Evolutionary conservation across 2,888 invertebrate species (phyloP).

Genomic region (Diarsia brunnea): DNA sequence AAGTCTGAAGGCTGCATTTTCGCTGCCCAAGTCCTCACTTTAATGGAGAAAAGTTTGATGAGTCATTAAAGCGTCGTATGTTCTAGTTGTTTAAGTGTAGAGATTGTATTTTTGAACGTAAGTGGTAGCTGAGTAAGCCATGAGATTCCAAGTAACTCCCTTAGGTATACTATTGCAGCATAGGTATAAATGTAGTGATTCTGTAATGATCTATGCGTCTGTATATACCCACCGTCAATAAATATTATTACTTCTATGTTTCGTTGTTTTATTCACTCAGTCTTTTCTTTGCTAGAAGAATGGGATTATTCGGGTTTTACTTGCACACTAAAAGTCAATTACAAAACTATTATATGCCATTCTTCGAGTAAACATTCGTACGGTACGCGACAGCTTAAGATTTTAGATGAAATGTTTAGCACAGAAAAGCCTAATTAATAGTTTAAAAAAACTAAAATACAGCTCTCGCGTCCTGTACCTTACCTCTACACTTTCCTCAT

Average conservation of each 20-base stretch:
- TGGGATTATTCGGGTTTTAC: neutral
- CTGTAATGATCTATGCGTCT: conserved; percentile 44
- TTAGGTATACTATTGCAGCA: conserved; percentile 42
- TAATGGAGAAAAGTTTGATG: conserved; percentile 88
- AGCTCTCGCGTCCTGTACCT: neutral
- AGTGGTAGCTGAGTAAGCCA: conserved; percentile 27
- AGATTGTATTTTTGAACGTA: conserved; percentile 23
- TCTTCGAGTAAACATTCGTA: conserved; percentile 4
- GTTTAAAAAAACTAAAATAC: neutral
- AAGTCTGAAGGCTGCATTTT: conserved; percentile 92
- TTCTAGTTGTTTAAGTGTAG: conserved; percentile 26
- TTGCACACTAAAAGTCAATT: neutral
- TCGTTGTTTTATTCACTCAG: conserved; percentile 40
- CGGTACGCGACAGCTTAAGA: conserved; percentile 1
- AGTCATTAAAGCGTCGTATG: conserved; percentile 5
- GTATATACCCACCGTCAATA: conserved; percentile 68
- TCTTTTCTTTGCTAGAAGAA: neutral
- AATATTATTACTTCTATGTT: conserved; percentile 42
- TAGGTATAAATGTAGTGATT: conserved; percentile 48
- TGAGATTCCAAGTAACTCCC: conserved; percentile 28
- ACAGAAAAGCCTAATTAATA: neutral
- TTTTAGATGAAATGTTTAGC: neutral
- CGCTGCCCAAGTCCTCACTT: conserved; percentile 91
- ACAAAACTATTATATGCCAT: neutral
- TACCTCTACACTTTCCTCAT: neutral